These are phyloP conservation scores for Ophioninae sp. DNA, from an alignment of 2,888 invertebrate genomes.

Conservation along the genomic window DNA sequence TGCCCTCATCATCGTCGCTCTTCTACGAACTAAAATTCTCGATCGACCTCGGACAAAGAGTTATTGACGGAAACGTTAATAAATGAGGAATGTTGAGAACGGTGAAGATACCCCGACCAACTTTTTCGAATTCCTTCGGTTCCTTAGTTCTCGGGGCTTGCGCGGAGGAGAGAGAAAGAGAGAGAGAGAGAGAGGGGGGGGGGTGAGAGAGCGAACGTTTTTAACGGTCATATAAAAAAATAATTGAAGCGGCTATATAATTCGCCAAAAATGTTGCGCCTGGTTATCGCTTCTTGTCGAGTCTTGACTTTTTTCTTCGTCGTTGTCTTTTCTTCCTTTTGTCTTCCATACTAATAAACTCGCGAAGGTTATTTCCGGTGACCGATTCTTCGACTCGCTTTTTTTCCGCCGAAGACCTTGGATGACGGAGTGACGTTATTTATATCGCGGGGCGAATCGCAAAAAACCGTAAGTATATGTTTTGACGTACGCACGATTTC, in stretches of 20 bases:
- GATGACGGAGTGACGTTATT: no score
- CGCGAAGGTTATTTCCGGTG: constrained; percentile 71
- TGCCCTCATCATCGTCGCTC: neutral
- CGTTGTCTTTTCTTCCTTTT: constrained; percentile 33
- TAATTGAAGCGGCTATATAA: constrained; percentile 45
- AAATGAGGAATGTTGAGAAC: constrained; percentile 14
- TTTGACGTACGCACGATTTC: no score
- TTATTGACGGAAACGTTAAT: constrained; percentile 9
- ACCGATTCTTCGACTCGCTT: no score
- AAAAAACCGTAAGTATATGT: no score
- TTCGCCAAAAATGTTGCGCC: constrained; percentile 26
- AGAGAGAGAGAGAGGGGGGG: no score
- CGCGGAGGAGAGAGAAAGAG: no score
- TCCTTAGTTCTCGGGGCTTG: constrained; percentile 29
- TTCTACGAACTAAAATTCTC: constrained; percentile 4
- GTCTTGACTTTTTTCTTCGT: constrained; percentile 29
- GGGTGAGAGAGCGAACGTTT: constrained; percentile 33
- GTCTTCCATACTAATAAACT: constrained; percentile 66
- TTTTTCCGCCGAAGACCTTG: no score
- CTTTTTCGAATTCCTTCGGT: constrained; percentile 19
- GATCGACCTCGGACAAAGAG: constrained; percentile 51
- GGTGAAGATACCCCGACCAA: constrained; percentile 25
- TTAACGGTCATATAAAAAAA: constrained; percentile 53
- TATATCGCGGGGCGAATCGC: no score
- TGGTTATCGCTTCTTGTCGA: constrained; percentile 23